These are phyloP conservation scores for Panzeria rudis DNA, from an alignment of 2,888 invertebrate species.

Conservation along the genomic window DNA sequence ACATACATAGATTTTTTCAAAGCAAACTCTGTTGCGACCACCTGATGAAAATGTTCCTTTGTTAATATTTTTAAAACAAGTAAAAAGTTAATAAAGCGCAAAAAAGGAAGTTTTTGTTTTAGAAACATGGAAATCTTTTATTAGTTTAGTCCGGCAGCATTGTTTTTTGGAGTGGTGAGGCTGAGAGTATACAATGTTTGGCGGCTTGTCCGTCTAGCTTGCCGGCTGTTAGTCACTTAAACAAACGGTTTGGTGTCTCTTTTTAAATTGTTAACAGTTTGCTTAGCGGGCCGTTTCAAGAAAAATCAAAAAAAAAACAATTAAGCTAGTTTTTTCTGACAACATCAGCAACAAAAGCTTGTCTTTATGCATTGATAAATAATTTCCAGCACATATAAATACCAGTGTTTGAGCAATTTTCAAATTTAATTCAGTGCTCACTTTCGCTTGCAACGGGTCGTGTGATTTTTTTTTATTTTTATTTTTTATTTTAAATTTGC, in stretches of 20 bases:
- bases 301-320: conserved; percentile 22
- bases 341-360: conserved; percentile 46
- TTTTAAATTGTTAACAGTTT: not conserved
- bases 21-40: too few species aligned
- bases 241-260: conserved; percentile 1
- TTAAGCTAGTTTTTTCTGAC: not conserved
- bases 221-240: not conserved
- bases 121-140: not conserved
- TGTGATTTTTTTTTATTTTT: conserved; percentile 60
- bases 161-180: not conserved
- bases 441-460: conserved; percentile 72
- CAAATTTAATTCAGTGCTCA: conserved; percentile 74
- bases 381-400: conserved; percentile 71
- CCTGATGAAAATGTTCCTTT: too few species aligned
- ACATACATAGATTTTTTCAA: too few species aligned
- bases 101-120: not conserved
- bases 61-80: too few species aligned
- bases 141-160: not conserved
- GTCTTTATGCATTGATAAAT: conserved; percentile 58
- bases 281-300: conserved; percentile 23
- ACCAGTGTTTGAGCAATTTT: conserved; percentile 67
- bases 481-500: conserved; percentile 14
- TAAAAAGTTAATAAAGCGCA: not conserved
- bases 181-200: not conserved
- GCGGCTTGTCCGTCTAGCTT: not conserved